These are phyloP conservation scores for Sylvilagus floridanus DNA, from an alignment of 2,797 vertebrate genomes.

Conservation along the genomic window DNA sequence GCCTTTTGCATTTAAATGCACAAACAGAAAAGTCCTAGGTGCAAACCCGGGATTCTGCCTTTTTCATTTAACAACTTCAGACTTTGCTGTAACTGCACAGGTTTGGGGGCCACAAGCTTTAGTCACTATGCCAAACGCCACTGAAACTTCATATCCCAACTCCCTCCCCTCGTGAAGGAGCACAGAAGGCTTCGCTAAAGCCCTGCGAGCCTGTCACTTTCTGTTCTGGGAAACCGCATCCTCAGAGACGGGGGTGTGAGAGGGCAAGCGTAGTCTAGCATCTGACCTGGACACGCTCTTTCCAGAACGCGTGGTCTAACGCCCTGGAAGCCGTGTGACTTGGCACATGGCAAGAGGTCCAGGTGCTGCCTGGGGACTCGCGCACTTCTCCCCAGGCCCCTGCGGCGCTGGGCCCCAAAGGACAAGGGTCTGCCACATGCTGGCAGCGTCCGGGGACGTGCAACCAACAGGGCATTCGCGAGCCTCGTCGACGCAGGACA, in stretches of 20 bases:
- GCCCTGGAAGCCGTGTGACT: neutral
- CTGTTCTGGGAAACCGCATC: neutral
- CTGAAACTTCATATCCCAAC: neutral
- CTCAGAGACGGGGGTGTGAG: neutral
- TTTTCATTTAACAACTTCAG: constrained; percentile 5
- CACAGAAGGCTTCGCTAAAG: neutral
- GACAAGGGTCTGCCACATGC: no score
- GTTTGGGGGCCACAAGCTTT: neutral
- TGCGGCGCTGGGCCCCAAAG: neutral
- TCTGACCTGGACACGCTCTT: neutral
- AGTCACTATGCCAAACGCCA: neutral
- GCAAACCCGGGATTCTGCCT: neutral
- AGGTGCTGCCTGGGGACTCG: neutral
- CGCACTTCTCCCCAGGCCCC: neutral
- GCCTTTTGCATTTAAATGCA: neutral
- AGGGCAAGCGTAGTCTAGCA: neutral
- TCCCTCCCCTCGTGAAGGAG: neutral
- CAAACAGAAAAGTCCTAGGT: neutral
- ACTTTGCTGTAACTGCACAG: neutral
- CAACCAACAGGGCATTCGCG: no score
- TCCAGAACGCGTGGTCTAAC: neutral
- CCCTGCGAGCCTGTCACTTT: neutral
- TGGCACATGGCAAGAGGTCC: neutral
- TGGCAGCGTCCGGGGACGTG: neutral
- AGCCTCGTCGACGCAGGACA: neutral